Base-by-base conservation (phyloP, 1,140 invertebrate genomes). In the Saccostrea cuccullata region DNA sequence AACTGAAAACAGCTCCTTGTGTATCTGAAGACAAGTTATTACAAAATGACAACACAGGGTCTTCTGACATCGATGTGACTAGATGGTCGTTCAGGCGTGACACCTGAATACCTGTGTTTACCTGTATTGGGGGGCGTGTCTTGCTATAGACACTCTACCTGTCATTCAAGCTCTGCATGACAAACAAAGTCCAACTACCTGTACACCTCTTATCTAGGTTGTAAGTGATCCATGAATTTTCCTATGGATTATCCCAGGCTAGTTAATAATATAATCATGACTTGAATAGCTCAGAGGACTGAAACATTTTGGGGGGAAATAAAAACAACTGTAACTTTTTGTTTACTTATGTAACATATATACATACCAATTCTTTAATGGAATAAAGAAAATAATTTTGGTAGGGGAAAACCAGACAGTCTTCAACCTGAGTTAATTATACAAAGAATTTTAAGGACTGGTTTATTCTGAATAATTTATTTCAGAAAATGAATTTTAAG, bases 31-130 rank as follows among this genome's bases (percentile, higher is more conserved):
- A 73, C 26, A 73, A 26, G 70, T 30, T 26, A 73, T 73, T 26
- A 26, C 26, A 30, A 73, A 73, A 73, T 73, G 70, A 73, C 70
- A 36, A 36, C 58, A 73, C 23, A 5, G 15, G 70, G 17, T 67
- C 60, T 23, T 67, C 60, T 23, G 23, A 67, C 60, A 67, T 20
- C n/a, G 23, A 13, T 9, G 70, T 73, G 70, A 73, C 70, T 73
- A 36, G 13, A 11, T 26, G 23, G 23, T 36, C 70, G 30, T 26
- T 73, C 70, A 73, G 26, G 26, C 30, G 26, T 73, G 36, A 73
- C 70, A 73, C 2, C 26, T 73, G 70, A 73, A 73, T 73, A 73
- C 70, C 70, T 73, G 26, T 73, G 70, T 73, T 73, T 73, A 73
- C 70, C 70, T 73, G 70, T 30, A 73, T 1, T 5, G 70, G 70